Base-by-base conservation (phyloP, 2,797 vertebrate genomes). In the Xenopus petersii region DNA sequence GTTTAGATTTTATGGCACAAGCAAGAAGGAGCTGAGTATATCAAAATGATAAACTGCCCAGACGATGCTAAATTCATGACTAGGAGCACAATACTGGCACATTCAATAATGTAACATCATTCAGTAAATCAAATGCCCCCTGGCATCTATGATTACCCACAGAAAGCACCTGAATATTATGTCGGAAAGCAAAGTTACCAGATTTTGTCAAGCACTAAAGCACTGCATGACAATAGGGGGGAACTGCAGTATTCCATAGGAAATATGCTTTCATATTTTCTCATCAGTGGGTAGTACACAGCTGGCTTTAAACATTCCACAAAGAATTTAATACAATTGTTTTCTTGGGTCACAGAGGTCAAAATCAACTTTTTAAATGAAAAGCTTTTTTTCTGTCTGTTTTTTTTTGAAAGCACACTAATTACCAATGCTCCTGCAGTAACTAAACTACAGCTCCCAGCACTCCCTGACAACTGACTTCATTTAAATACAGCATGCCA, bases 51-150 rank as follows among this genome's bases (percentile, higher is more conserved):
- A 74, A 79, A 79, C 67, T 64, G 77, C 71, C 64, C 67, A 65
- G 54, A 70, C 61, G 65, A 64, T 70, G 76, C 71, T 79, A 79
- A 79, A 79, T 67, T 74, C 67, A 74, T 63, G 77, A 70, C 71
- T 74, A 54, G 77, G 47, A 70, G 71, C 71, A 74, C 77, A 79
- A 79, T 74, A 79, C 74, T 69, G 72, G 77, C 71, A 70, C 77
- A 66, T 79, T 79, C 77, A 79, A 73, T 79, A 79, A 79, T 79
- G 77, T 74, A 79, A 79, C 77, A 79, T 79, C 69, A 74, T 79
- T 73, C 65, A 61, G 77, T 79, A 79, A 79, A 79, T 79, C 77
- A 79, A 79, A 79, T 74, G 71, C 77, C 76, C 68, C 71, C 77
- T 65, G 71, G 71, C 77, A 74, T 66, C 54, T 66, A 56, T 65